phyloP scores from a whole-genome alignment of 2,797 vertebrate genomes.

The Microtus obscurus region DNA sequence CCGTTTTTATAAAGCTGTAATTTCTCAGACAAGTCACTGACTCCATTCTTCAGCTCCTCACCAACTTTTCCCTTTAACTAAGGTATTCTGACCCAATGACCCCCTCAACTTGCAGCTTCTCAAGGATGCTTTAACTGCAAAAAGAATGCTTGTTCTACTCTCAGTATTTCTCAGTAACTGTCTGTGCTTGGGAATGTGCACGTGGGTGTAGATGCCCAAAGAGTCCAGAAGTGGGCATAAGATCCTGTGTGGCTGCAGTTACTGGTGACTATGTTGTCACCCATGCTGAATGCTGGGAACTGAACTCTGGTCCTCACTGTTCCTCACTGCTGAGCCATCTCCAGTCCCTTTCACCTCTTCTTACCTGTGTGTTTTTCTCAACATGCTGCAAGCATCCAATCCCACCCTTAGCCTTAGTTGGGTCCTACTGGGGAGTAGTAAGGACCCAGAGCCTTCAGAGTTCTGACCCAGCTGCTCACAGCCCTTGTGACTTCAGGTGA shows the following conservation, averaged over 20 bases:
- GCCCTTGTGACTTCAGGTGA: not conserved
- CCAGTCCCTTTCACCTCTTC: not conserved
- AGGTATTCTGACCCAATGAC: not conserved
- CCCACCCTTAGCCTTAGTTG: not conserved
- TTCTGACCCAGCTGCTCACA: not conserved
- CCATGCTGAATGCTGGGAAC: not conserved
- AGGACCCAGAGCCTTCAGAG: not conserved
- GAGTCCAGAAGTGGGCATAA: not conserved
- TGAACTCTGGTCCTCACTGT: not conserved
- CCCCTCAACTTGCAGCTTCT: not conserved
- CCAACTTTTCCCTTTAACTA: conserved; percentile 20
- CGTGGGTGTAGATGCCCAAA: not conserved
- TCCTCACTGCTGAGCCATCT: not conserved
- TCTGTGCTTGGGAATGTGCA: not conserved
- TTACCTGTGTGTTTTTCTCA: not conserved
- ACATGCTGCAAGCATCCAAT: not conserved
- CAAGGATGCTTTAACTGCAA: too few species aligned
- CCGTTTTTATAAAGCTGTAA: conserved; percentile 53
- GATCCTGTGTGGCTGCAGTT: not conserved
- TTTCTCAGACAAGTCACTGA: conserved; percentile 42
- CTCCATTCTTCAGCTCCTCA: not conserved
- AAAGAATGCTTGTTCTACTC: too few species aligned
- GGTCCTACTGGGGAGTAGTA: not conserved
- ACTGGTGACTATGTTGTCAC: not conserved
- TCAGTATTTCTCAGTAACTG: not conserved